Evolutionary conservation across 2,888 invertebrate species (phyloP), one percentile per base, ranked within the genome.

Genomic region (Callyntrura guangdongensis): DNA sequence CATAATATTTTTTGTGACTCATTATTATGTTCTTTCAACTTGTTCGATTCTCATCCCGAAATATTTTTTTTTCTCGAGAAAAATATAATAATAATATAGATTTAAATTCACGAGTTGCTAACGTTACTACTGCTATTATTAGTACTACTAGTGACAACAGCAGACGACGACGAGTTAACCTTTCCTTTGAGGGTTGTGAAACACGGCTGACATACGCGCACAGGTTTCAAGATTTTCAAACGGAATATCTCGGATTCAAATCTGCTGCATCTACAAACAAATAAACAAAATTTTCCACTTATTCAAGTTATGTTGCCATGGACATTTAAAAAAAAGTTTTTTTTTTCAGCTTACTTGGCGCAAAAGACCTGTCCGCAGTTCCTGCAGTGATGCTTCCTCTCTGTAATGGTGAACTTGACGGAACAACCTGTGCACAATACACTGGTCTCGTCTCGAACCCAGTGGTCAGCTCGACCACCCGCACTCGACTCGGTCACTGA

Each of bases 331-430:
- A 56, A 27, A n/a, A n/a, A 0, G 56, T 59, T 22, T 27, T n/a
- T n/a, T 20, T 36, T 12, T 59, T 86, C 22, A 4, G 94, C 95
- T 95, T 95, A 97, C 97, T 97, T 98, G 27, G 99, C 98, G 96
- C 99, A 99, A 96, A 99, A 99, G 91, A 99, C 97, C 94, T 98
- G 97, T 89, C 99, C 99, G 95, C 99, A 99, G 95, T 99, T 99
- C 90, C 99, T 97, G 95, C 99, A 99, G 95, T 99, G 99, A 95
- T 99, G 99, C 92, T 98, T 97, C 9, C 99, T 96, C 95, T 99
- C 99, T 92, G 99, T 97, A 74, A 99, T 96, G 79, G 98, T 98
- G 96, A 99, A 99, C 94, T 97, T 97, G 94, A 97, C 97, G 89
- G 96, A 96, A 95, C 99, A 99, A 88, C 97, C 97, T 14, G 97